Evolutionary conservation across 2,113 vertebrate species (phyloP).

Genomic region (Sorex araneus): DNA sequence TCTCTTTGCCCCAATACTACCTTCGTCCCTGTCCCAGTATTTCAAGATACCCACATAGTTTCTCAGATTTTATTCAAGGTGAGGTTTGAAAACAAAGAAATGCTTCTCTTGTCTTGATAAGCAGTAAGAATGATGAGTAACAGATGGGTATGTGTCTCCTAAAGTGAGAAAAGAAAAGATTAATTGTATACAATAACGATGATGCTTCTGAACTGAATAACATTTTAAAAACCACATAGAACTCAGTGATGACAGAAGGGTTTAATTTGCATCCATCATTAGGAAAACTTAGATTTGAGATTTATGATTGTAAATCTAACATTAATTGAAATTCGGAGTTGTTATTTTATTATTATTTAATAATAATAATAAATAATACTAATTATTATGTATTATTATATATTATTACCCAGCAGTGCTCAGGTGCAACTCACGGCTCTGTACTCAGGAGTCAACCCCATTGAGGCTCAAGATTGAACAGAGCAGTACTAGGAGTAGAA

Average conservation of each 20-base stretch:
- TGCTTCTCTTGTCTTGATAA: background rate
- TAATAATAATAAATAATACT: too few species aligned
- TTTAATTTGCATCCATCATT: conserved; percentile 20
- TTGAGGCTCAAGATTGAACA: too few species aligned
- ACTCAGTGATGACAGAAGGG: background rate
- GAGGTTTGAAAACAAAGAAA: background rate
- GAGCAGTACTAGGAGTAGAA: too few species aligned
- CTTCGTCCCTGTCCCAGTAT: background rate
- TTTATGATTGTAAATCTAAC: background rate
- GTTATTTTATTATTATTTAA: too few species aligned
- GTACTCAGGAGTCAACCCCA: too few species aligned
- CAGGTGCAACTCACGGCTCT: too few species aligned
- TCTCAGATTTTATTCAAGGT: conserved; percentile 60
- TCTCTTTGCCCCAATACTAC: background rate
- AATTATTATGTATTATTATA: too few species aligned
- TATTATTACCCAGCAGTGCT: too few species aligned
- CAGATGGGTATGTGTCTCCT: conserved; percentile 52
- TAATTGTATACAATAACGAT: conserved; percentile 44
- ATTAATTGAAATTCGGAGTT: background rate
- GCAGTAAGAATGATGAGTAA: conserved; percentile 49
- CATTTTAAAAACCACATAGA: background rate
- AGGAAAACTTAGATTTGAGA: conserved; percentile 26
- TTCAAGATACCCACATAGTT: background rate
- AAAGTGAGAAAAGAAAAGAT: conserved; percentile 55
- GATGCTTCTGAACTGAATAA: background rate